A percentile compares a stretch with the other conserved stretches of the same genome.
Evolutionary conservation across 2,113 vertebrate species (phyloP).

Genomic region (Ictidomys tridecemlineatus): DNA sequence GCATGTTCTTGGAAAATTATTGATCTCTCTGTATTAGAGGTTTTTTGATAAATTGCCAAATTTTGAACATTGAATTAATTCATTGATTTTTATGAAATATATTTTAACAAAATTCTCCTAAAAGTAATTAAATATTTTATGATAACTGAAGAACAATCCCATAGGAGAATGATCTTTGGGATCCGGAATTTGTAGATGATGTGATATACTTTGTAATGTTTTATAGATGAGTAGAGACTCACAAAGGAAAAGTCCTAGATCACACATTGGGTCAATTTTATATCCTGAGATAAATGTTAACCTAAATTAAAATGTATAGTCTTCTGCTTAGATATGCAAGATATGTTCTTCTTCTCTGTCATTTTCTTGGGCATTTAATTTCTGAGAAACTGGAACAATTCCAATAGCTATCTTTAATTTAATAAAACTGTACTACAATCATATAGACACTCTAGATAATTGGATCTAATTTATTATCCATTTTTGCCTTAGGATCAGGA

Average conservation of each 20-base stretch:
- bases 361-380: slow-evolving; percentile 22
- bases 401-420: slow-evolving; percentile 38
- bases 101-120: slow-evolving; percentile 8
- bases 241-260: neutral
- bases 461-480: slow-evolving; percentile 63
- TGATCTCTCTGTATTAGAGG: neutral
- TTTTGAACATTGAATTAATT: slow-evolving; percentile 19
- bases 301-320: neutral
- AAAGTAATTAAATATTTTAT: neutral
- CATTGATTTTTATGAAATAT: neutral
- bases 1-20: neutral
- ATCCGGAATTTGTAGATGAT: neutral
- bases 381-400: slow-evolving; percentile 36
- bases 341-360: neutral
- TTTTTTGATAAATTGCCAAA: neutral
- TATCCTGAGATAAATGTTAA: neutral
- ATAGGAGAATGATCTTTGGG: neutral
- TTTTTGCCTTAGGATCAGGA: slow-evolving; percentile 40
- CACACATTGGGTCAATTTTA: neutral
- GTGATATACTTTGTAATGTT: neutral
- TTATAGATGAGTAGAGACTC: neutral
- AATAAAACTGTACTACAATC: slow-evolving; percentile 46
- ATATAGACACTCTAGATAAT: slow-evolving; percentile 58
- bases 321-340: neutral
- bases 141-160: neutral